phyloP scores from a whole-genome alignment of 1,140 invertebrate species.

The Sesamia nonagrioides region DNA sequence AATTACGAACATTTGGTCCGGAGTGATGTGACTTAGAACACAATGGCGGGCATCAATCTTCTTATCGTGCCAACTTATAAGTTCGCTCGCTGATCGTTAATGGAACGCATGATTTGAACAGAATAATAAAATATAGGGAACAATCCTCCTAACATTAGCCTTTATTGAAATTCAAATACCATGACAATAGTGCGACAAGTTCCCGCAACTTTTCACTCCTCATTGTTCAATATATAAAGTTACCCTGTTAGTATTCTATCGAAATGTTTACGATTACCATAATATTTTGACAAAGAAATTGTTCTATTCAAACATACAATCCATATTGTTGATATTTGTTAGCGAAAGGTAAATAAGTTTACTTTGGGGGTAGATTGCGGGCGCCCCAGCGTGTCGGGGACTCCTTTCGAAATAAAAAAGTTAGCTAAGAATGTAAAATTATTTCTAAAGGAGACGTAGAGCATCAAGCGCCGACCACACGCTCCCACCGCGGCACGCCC shows the following conservation, averaged over 20 bases:
- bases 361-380: background rate
- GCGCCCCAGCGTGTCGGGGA: background rate
- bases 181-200: slow-evolving; percentile 9
- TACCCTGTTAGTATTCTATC: slow-evolving; percentile 26
- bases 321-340: slow-evolving; percentile 23
- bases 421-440: slow-evolving; percentile 50
- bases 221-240: slow-evolving; percentile 26
- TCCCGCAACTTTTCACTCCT: slow-evolving; percentile 40
- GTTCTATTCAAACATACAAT: slow-evolving; percentile 11
- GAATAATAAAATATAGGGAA: slow-evolving; percentile 13
- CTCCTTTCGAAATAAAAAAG: background rate
- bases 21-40: slow-evolving; percentile 1
- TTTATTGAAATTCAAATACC: slow-evolving; percentile 44
- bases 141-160: slow-evolving; percentile 3
- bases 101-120: slow-evolving; percentile 53
- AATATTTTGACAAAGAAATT: slow-evolving; percentile 25
- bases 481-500: slow-evolving; percentile 74
- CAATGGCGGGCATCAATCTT: slow-evolving; percentile 28
- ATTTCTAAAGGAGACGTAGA: slow-evolving; percentile 78
- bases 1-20: slow-evolving; percentile 21
- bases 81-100: slow-evolving; percentile 47
- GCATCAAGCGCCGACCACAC: slow-evolving; percentile 68
- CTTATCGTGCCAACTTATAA: slow-evolving; percentile 25
- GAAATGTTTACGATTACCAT: slow-evolving; percentile 29
- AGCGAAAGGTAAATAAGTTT: slow-evolving; percentile 27